Conservation (phyloP, 2,888 invertebrate genomes). For the Oscheius sp. region DNA sequence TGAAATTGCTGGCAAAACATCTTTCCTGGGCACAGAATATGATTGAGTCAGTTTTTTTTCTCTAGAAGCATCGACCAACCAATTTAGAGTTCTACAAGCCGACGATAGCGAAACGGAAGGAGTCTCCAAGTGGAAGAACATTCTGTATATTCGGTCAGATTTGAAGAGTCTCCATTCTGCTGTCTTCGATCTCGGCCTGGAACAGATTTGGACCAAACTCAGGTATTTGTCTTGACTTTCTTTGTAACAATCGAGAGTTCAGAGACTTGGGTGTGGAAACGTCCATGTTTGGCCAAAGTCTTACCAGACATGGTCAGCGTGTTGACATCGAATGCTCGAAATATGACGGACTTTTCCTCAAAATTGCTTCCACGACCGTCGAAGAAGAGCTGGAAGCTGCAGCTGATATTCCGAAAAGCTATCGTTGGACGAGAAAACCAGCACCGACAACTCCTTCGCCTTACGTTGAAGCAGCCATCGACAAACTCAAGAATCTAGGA, state of each 20-base stretch:
- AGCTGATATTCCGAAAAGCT: slow-evolving; percentile 84
- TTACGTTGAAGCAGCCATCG: slow-evolving; percentile 76
- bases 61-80: slow-evolving; percentile 10
- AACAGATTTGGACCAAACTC: slow-evolving; percentile 53
- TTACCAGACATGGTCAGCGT: slow-evolving; percentile 43
- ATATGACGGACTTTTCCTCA: slow-evolving; percentile 40
- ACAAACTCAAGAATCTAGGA: slow-evolving; percentile 36
- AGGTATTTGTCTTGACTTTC: slow-evolving; percentile 29
- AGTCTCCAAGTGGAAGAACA: slow-evolving; percentile 27
- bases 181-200: slow-evolving; percentile 52
- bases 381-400: slow-evolving; percentile 76
- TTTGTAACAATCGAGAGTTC: neutral
- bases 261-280: slow-evolving; percentile 60
- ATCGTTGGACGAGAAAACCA: slow-evolving; percentile 71
- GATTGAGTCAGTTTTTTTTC: slow-evolving; percentile 35
- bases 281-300: slow-evolving; percentile 59
- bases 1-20: slow-evolving; percentile 86
- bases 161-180: slow-evolving; percentile 36
- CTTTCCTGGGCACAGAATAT: slow-evolving; percentile 50
- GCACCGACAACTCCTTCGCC: slow-evolving; percentile 84
- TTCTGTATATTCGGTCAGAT: slow-evolving; percentile 35
- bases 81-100: neutral
- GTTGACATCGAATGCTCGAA: slow-evolving; percentile 40
- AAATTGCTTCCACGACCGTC: slow-evolving; percentile 30
- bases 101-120: neutral